phyloP scores from a whole-genome alignment of 2,113 vertebrate species.

The Eclectus roratus region DNA sequence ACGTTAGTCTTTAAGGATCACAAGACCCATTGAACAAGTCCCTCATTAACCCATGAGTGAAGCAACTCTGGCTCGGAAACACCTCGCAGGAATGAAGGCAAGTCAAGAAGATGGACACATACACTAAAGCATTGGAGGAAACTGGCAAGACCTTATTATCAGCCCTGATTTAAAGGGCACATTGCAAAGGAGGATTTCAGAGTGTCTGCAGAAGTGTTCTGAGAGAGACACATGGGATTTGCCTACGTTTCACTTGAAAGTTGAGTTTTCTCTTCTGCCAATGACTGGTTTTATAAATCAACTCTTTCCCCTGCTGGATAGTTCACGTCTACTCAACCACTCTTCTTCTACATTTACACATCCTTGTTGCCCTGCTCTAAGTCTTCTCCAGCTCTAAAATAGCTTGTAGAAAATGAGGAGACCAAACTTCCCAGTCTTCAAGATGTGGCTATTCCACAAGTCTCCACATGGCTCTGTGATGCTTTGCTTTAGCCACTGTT shows the following conservation, averaged over 20 bases:
- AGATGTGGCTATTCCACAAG: neutral
- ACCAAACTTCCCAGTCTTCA: neutral
- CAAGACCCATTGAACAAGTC: neutral
- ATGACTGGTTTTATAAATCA: fast-evolving
- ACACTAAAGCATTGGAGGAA: neutral
- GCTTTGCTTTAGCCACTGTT: neutral
- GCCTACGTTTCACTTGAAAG: neutral
- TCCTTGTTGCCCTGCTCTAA: neutral
- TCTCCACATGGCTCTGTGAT: neutral
- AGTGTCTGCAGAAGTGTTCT: neutral
- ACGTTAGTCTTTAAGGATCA: neutral
- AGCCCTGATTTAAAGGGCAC: neutral
- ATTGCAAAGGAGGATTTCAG: neutral
- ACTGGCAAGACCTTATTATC: neutral
- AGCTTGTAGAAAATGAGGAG: neutral
- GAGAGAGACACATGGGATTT: neutral
- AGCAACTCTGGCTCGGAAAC: neutral
- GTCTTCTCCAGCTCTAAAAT: neutral
- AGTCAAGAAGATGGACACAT: neutral
- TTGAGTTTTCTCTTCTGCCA: neutral
- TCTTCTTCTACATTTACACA: neutral
- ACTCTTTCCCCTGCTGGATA: neutral
- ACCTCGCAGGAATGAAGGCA: neutral
- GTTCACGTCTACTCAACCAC: neutral
- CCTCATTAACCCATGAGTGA: neutral